phyloP scores from a whole-genome alignment of 2,113 vertebrate genomes.

The Corythaixoides concolor region DNA sequence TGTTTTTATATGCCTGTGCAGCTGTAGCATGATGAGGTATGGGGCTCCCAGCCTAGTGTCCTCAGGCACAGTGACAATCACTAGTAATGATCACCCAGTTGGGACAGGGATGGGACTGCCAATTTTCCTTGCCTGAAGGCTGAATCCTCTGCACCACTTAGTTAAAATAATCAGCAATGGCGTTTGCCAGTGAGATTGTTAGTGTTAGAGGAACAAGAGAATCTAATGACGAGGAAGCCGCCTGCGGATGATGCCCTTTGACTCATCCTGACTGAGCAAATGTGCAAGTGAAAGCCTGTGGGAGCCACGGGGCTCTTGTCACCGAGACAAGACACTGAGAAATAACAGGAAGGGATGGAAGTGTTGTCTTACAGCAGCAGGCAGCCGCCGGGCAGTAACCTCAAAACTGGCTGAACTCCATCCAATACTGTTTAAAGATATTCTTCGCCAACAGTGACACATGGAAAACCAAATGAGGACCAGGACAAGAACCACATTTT shows the following conservation, averaged over 20 bases:
- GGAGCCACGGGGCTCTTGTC: not conserved
- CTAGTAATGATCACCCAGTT: not conserved
- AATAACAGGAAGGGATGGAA: not conserved
- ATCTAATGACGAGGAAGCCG: not conserved
- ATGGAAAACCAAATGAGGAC: not conserved
- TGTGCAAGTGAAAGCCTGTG: not conserved
- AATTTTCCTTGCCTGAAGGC: not conserved
- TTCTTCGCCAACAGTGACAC: not conserved
- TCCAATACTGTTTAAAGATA: not conserved
- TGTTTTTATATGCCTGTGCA: not conserved
- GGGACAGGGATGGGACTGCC: not conserved
- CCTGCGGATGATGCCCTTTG: not conserved
- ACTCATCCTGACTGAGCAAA: not conserved
- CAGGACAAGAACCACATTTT: not conserved
- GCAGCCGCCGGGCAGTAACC: not conserved
- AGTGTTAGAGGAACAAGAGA: not conserved
- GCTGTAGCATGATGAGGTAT: not conserved
- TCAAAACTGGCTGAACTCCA: not conserved
- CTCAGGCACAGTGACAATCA: not conserved
- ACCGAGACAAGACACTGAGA: not conserved
- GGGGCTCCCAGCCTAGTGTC: not conserved
- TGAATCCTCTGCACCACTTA: not conserved
- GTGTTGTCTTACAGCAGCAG: not conserved
- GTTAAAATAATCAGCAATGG: not conserved
- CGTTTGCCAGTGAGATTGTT: not conserved